phyloP scores from a whole-genome alignment of 2,797 vertebrate genomes.

The Chrosomus eos region DNA sequence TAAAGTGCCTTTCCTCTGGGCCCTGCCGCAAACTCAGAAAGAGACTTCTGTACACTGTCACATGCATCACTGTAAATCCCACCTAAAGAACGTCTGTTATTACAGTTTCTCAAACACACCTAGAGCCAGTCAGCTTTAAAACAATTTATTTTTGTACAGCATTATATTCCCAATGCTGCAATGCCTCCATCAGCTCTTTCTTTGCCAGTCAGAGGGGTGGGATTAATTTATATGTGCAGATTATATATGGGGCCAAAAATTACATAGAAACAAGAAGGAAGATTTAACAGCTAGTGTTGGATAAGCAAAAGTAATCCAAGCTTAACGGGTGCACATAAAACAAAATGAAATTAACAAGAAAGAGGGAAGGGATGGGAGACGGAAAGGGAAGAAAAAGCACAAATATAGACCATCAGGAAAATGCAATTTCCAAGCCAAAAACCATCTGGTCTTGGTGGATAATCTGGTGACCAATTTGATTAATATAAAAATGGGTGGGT shows the following conservation, averaged over 20 bases:
- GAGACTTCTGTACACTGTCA: slow-evolving; percentile 58
- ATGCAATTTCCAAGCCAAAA: slow-evolving; percentile 68
- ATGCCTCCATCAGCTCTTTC: slow-evolving; percentile 61
- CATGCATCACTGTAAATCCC: slow-evolving; percentile 51
- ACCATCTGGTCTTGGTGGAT: slow-evolving; percentile 73
- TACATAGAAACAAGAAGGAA: slow-evolving; percentile 42
- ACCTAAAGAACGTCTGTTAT: slow-evolving; percentile 36
- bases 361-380: slow-evolving; percentile 21
- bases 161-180: slow-evolving; percentile 66
- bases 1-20: slow-evolving; percentile 66
- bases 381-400: slow-evolving; percentile 56
- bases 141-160: slow-evolving; percentile 63
- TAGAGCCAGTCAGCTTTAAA: slow-evolving; percentile 58
- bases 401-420: slow-evolving; percentile 72
- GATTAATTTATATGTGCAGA: slow-evolving; percentile 69
- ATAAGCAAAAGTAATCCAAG: slow-evolving; percentile 72
- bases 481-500: slow-evolving; percentile 69
- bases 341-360: slow-evolving; percentile 72
- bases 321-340: slow-evolving; percentile 68
- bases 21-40: slow-evolving; percentile 62
- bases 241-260: slow-evolving; percentile 52
- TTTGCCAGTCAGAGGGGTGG: slow-evolving; percentile 61
- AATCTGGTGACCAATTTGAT: slow-evolving; percentile 76
- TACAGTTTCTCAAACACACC: slow-evolving; percentile 28
- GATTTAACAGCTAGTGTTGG: slow-evolving; percentile 64